These are phyloP conservation scores for Marisa cornuarietis DNA, from an alignment of 1,140 invertebrate species.

Conservation along the genomic window DNA sequence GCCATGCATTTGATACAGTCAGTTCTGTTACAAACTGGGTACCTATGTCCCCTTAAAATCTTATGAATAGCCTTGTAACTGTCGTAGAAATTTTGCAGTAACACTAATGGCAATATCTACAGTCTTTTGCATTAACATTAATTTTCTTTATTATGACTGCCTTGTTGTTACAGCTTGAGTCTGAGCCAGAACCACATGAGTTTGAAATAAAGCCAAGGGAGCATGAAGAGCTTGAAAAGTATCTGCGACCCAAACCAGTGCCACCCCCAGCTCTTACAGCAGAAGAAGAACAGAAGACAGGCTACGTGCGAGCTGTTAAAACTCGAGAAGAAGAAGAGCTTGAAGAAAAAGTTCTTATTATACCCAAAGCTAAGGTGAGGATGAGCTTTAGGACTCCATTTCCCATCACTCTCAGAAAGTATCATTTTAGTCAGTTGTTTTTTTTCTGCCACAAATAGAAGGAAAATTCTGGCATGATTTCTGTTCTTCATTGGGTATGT, in stretches of 20 bases:
- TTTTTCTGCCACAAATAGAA: too few species aligned
- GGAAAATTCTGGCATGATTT: too few species aligned
- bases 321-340: constrained; percentile 34
- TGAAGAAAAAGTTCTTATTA: constrained; percentile 50
- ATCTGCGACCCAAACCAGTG: constrained; percentile 26
- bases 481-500: too few species aligned
- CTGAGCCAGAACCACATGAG: constrained; percentile 36
- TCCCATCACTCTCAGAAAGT: too few species aligned
- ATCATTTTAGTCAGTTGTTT: too few species aligned
- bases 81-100: too few species aligned
- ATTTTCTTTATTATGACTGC: not conserved
- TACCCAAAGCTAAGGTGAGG: constrained; percentile 54
- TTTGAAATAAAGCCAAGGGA: constrained; percentile 40
- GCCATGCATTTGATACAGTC: too few species aligned
- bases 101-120: not conserved
- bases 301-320: constrained; percentile 44
- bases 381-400: too few species aligned
- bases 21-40: too few species aligned
- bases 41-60: too few species aligned
- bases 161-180: constrained; percentile 40
- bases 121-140: not conserved
- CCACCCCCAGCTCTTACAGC: constrained; percentile 28
- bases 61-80: too few species aligned
- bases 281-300: constrained; percentile 43
- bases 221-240: constrained; percentile 40